phyloP scores from a whole-genome alignment of 2,888 invertebrate species.

The Andrena bicolor region DNA sequence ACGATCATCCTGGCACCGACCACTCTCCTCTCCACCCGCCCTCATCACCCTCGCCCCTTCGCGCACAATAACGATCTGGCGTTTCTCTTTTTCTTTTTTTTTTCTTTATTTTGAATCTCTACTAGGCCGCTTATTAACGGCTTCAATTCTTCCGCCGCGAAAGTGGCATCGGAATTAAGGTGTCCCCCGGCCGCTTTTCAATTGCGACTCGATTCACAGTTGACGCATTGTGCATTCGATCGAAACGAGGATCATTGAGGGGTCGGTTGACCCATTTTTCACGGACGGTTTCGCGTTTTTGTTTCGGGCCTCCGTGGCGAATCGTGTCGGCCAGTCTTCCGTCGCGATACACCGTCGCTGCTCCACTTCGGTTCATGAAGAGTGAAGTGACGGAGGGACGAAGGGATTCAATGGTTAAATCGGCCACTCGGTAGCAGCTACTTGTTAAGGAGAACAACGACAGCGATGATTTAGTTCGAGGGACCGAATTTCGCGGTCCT shows the following conservation, averaged over 20 bases:
- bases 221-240: slow-evolving; percentile 30
- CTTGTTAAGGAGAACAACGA: not conserved
- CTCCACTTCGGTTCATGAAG: not conserved
- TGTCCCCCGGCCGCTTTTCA: slow-evolving; percentile 17
- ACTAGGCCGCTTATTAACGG: slow-evolving; percentile 50
- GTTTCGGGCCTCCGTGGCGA: not conserved
- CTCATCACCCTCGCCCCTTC: slow-evolving; percentile 32
- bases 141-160: slow-evolving; percentile 25
- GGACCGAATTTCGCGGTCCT: too few species aligned
- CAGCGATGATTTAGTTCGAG: too few species aligned
- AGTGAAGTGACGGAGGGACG: not conserved
- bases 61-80: slow-evolving; percentile 32
- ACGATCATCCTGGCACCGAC: slow-evolving; percentile 55
- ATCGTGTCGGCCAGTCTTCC: not conserved
- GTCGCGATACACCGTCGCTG: not conserved
- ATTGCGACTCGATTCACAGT: slow-evolving; percentile 23
- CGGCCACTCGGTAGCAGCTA: too few species aligned
- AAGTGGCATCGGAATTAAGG: slow-evolving; percentile 34
- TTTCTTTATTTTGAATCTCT: not conserved
- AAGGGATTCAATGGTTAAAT: slow-evolving; percentile 1
- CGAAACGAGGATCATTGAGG: slow-evolving; percentile 27
- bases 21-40: not conserved
- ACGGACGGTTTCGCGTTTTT: not conserved
- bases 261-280: slow-evolving; percentile 22
- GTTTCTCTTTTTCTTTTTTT: not conserved